phyloP scores from a whole-genome alignment of 2,888 invertebrate genomes.

The Drosophila multiciliata region DNA sequence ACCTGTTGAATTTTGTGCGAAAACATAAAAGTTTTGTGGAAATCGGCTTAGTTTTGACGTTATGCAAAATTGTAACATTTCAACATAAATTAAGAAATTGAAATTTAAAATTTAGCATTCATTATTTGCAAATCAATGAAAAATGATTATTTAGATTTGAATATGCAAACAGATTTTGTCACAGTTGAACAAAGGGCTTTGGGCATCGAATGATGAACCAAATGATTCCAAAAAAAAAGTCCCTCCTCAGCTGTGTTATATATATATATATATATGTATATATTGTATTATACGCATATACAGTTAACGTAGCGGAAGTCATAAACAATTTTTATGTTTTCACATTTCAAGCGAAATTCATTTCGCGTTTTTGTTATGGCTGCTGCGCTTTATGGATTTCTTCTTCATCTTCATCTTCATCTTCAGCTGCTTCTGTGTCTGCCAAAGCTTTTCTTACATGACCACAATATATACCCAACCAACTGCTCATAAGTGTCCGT shows the following conservation, averaged over 20 bases:
- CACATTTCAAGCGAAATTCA: constrained; percentile 80
- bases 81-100: not conserved
- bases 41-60: not conserved
- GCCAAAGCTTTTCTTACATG: constrained; percentile 48
- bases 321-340: constrained; percentile 79
- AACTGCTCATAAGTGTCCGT: constrained; percentile 28
- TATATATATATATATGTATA: not conserved
- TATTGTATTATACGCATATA: constrained; percentile 8
- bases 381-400: constrained; percentile 75
- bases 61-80: not conserved
- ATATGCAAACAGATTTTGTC: not conserved
- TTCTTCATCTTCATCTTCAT: constrained; percentile 40
- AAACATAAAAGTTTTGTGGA: not conserved
- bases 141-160: not conserved
- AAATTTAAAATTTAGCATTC: not conserved
- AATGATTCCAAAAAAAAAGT: not conserved
- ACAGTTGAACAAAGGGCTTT: not conserved
- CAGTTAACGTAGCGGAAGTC: constrained; percentile 72
- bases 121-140: not conserved
- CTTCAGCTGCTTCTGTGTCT: constrained; percentile 27
- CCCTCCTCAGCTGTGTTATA: constrained; percentile 19
- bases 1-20: not conserved
- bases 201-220: not conserved
- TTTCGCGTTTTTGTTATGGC: constrained; percentile 80
- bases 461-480: constrained; percentile 60